A percentile compares a stretch with the other conserved stretches of the same genome.
These are phyloP conservation scores for Mirza zaza DNA, from an alignment of 2,113 vertebrate species.

Conservation along the genomic window DNA sequence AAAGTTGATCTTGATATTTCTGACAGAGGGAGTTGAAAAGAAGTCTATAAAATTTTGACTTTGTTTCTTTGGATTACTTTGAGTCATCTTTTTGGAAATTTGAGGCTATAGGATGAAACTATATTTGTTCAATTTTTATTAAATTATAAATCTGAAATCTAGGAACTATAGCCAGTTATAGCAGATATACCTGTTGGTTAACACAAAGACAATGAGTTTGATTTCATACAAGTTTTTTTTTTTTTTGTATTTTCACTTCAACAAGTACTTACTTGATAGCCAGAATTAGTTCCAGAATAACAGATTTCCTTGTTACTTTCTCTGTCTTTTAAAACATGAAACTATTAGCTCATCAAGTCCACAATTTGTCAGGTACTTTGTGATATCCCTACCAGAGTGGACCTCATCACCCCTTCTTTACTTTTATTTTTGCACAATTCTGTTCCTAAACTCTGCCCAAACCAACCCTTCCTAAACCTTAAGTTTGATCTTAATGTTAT, in stretches of 20 bases:
- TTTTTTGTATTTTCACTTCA: not conserved
- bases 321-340: not conserved
- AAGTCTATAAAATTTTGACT: not conserved
- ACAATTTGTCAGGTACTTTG: not conserved
- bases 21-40: not conserved
- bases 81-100: not conserved
- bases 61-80: not conserved
- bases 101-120: not conserved
- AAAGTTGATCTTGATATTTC: conserved; percentile 34
- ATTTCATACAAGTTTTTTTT: not conserved
- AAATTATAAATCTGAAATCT: not conserved
- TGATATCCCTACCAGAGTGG: not conserved
- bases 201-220: not conserved
- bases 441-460: not conserved
- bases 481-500: not conserved
- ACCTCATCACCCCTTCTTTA: not conserved
- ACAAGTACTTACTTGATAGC: not conserved
- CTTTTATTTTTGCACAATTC: not conserved
- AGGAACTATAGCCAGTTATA: not conserved
- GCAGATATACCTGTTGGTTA: not conserved
- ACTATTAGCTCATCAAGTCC: not conserved
- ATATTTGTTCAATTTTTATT: not conserved
- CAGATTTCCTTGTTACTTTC: not conserved
- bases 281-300: not conserved
- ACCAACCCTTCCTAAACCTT: not conserved